Conservation (phyloP, 2,113 vertebrate genomes). For the Pseudorectes ferrugineus region DNA sequence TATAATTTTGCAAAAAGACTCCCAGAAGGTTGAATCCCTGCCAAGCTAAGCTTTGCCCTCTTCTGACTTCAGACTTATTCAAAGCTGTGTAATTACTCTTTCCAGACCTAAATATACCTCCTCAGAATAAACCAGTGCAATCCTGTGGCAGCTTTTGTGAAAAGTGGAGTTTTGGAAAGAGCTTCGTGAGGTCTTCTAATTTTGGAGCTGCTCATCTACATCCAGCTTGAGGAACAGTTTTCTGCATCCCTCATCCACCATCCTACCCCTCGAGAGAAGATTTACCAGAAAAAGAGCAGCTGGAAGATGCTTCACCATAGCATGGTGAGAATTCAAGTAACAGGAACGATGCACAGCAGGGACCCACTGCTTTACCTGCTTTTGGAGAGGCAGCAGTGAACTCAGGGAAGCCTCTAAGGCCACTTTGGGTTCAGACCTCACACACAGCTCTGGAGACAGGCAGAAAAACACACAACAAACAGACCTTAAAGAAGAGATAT, state of each 20-base stretch:
- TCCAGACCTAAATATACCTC: constrained; percentile 36
- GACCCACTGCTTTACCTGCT: neutral
- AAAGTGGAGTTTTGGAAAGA: neutral
- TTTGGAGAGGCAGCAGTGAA: neutral
- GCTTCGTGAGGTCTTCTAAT: neutral
- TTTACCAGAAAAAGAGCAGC: neutral
- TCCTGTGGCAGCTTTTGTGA: neutral
- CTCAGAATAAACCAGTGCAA: neutral
- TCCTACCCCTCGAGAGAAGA: rapidly evolving
- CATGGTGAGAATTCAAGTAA: neutral
- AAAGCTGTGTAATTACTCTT: constrained; percentile 36
- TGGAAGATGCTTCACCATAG: neutral
- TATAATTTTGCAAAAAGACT: neutral
- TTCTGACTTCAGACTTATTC: constrained; percentile 15
- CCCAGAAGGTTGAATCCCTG: neutral
- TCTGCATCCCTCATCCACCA: neutral
- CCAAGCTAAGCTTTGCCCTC: constrained; percentile 32
- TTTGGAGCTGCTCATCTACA: neutral
- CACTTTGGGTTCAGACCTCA: neutral
- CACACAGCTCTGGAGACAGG: neutral
- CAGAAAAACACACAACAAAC: rapidly evolving
- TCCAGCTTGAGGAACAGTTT: neutral
- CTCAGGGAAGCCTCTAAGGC: neutral
- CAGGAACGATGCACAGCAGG: rapidly evolving
- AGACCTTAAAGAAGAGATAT: neutral